A percentile compares a stretch with the other conserved stretches of the same genome.
phyloP scores from a whole-genome alignment of 2,888 invertebrate species.

The Rhagium mordax region DNA sequence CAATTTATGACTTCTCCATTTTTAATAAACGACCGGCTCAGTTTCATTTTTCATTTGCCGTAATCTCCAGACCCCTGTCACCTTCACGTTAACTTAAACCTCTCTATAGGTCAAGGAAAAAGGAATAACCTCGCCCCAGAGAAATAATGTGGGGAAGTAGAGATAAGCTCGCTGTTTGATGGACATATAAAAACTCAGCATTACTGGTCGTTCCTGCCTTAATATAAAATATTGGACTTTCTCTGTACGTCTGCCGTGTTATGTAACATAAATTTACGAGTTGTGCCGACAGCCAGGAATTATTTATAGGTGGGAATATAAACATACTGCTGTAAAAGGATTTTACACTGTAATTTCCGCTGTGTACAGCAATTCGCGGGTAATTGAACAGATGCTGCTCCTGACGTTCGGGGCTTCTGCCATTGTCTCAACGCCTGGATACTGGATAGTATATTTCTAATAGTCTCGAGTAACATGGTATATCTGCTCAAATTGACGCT shows the following conservation, averaged over 20 bases:
- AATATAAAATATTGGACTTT: neutral
- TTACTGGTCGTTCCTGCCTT: neutral
- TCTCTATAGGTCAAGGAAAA: conserved; percentile 16
- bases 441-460: neutral
- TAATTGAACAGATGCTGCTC: neutral
- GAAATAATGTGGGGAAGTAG: conserved; percentile 9
- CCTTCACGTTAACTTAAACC: neutral
- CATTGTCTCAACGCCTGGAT: neutral
- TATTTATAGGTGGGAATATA: neutral
- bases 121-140: neutral
- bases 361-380: neutral
- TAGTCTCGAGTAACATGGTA: too few species aligned
- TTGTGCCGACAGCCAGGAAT: neutral
- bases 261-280: neutral
- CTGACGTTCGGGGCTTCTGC: neutral
- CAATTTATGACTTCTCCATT: neutral
- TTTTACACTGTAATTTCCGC: neutral
- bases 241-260: neutral
- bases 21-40: neutral
- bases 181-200: conserved; percentile 17
- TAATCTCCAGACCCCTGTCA: conserved; percentile 10
- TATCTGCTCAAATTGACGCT: too few species aligned
- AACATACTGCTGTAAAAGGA: neutral
- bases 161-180: conserved; percentile 16
- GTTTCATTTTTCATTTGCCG: neutral